Percentiles rank a stretch among this genome's conserved stretches.
phyloP scores from a whole-genome alignment of 1,140 invertebrate genomes.

The Lerema accius region DNA sequence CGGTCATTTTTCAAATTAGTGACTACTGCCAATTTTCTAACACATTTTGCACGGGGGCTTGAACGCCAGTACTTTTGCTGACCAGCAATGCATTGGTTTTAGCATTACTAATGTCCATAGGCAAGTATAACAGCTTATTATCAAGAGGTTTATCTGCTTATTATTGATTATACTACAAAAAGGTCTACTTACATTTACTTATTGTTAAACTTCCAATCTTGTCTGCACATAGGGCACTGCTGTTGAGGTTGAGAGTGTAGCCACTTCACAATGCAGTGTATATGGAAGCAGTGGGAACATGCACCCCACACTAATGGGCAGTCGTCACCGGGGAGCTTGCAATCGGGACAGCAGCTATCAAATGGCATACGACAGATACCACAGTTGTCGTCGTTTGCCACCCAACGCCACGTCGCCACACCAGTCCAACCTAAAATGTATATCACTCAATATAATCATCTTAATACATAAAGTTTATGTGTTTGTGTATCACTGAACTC shows the following conservation, averaged over 20 bases:
- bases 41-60: no score
- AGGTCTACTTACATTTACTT: slow-evolving; percentile 77
- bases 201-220: slow-evolving; percentile 99
- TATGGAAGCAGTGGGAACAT: slow-evolving; percentile 99
- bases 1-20: no score
- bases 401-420: slow-evolving; percentile 99
- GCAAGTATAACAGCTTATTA: no score
- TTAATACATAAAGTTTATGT: slow-evolving; percentile 19
- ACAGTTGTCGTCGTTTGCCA: slow-evolving; percentile 99
- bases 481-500: no score
- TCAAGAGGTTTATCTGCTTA: no score
- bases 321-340: slow-evolving; percentile 98
- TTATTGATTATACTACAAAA: no score
- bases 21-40: no score
- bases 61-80: no score
- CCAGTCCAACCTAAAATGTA: slow-evolving; percentile 91
- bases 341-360: slow-evolving; percentile 99
- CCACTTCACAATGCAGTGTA: slow-evolving; percentile 99
- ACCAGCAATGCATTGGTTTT: no score
- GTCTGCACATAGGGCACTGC: slow-evolving; percentile 99
- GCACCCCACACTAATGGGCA: slow-evolving; percentile 99
- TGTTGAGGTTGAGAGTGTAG: slow-evolving; percentile 98
- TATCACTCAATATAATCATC: neutral
- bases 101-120: no score
- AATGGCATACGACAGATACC: slow-evolving; percentile 99